Evolutionary conservation across 2,113 vertebrate species (phyloP).

Genomic region (Upupa epops): DNA sequence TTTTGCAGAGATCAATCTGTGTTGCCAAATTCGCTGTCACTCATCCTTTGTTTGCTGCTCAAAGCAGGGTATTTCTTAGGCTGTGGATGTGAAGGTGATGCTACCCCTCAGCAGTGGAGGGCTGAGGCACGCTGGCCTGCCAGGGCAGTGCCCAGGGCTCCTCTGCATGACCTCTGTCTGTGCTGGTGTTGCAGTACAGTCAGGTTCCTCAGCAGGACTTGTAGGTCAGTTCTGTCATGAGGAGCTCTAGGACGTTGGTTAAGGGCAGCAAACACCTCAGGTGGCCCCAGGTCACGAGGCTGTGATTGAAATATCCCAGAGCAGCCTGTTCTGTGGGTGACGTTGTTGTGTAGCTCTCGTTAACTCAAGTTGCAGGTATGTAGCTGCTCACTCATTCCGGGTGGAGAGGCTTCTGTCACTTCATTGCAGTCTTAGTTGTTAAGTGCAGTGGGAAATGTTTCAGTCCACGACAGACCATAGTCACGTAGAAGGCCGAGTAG

Average conservation of each 20-base stretch:
- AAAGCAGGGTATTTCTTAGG: not conserved
- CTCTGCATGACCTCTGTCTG: not conserved
- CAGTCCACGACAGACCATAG: accelerated
- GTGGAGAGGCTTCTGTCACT: not conserved
- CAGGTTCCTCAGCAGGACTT: not conserved
- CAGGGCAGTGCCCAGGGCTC: not conserved
- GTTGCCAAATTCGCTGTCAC: not conserved
- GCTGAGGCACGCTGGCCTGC: not conserved
- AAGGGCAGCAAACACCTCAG: not conserved
- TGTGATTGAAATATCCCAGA: not conserved
- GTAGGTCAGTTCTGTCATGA: not conserved
- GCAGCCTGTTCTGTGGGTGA: not conserved
- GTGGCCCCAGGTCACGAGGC: not conserved
- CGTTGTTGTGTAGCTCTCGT: not conserved
- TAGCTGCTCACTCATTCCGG: not conserved
- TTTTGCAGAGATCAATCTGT: not conserved
- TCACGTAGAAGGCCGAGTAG: not conserved
- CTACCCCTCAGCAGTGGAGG: not conserved
- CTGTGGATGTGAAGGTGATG: not conserved
- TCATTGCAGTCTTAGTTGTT: not conserved
- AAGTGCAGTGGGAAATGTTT: not conserved
- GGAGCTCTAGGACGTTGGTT: not conserved
- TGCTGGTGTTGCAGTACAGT: not conserved
- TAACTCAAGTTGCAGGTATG: not conserved
- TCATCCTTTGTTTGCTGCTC: not conserved